Percentiles rank a stretch among this genome's conserved stretches.
phyloP scores from a whole-genome alignment of 2,888 invertebrate species.

The Plemyria rubiginata region DNA sequence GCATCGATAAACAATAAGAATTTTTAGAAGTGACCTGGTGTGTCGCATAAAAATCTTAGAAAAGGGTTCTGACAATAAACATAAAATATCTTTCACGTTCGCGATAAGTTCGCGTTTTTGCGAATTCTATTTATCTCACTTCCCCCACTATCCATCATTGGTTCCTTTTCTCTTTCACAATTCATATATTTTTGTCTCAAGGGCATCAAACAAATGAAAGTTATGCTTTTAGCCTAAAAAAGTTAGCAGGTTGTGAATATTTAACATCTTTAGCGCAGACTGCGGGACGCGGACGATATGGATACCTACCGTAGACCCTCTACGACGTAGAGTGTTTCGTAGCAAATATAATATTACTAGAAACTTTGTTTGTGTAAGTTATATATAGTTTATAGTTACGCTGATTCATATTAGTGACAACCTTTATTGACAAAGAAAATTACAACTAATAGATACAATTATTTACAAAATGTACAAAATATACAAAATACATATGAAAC shows the following conservation, averaged over 20 bases:
- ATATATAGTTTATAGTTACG: no score
- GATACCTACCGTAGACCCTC: not conserved
- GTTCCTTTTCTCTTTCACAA: conserved; percentile 3
- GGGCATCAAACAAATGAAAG: conserved; percentile 11
- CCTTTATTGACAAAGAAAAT: no score
- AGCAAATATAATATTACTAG: not conserved
- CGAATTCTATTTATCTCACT: conserved; percentile 30
- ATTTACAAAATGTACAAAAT: no score
- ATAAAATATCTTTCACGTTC: conserved; percentile 16
- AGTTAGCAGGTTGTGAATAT: conserved; percentile 2
- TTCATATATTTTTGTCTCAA: conserved; percentile 15
- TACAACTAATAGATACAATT: no score
- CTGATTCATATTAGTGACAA: no score
- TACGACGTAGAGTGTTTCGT: conserved; percentile 1
- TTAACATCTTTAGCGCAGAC: conserved; percentile 2
- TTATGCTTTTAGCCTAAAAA: conserved; percentile 9
- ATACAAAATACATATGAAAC: no score
- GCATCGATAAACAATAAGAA: not conserved
- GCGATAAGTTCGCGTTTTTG: conserved; percentile 13
- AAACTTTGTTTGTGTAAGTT: not conserved
- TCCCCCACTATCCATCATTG: conserved; percentile 30
- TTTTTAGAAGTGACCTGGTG: conserved; percentile 3
- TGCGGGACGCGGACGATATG: not conserved
- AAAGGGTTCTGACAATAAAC: conserved; percentile 9
- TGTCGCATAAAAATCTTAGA: conserved; percentile 6